A percentile compares a stretch with the other conserved stretches of the same genome.
These are phyloP conservation scores for Drosophila bunnanda DNA, from an alignment of 2,888 invertebrate genomes.

Conservation along the genomic window DNA sequence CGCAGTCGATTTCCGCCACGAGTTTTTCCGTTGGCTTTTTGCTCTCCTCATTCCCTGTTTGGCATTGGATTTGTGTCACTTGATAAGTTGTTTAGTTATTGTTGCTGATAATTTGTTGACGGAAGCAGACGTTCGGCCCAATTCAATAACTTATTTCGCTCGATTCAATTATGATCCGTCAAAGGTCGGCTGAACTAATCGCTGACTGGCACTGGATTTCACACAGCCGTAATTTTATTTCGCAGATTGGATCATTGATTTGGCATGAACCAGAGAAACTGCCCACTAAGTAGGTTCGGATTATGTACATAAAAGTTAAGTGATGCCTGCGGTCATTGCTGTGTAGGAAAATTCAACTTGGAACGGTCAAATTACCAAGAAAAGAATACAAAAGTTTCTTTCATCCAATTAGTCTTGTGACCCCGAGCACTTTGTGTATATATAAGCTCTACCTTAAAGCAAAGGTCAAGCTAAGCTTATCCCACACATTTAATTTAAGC, in stretches of 20 bases:
- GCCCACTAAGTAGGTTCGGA: conserved; percentile 4
- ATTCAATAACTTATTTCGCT: conserved; percentile 63
- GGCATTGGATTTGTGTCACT: conserved; percentile 44
- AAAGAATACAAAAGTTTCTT: conserved; percentile 26
- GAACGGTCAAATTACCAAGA: conserved; percentile 2
- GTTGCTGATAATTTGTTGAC: conserved; percentile 61
- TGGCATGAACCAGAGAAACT: background rate
- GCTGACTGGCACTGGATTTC: conserved; percentile 61
- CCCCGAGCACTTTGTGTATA: conserved; percentile 28
- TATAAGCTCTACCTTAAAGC: background rate
- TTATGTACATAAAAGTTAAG: conserved; percentile 24
- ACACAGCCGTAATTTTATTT: conserved; percentile 54
- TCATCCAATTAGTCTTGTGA: conserved; percentile 33
- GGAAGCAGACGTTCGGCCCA: conserved; percentile 55
- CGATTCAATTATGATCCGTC: conserved; percentile 52
- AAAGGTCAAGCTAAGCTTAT: conserved; percentile 8
- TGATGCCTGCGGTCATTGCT: conserved; percentile 18
- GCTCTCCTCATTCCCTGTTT: conserved; percentile 28
- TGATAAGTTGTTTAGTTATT: conserved; percentile 46
- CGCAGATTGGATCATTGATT: conserved; percentile 26
- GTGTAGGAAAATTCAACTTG: background rate
- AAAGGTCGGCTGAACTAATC: conserved; percentile 16
- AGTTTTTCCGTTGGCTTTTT: background rate
- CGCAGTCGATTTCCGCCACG: conserved; percentile 41
- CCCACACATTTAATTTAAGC: no score